Evolutionary conservation across 2,113 vertebrate genomes (phyloP), one percentile per base, ranked within the genome.

Genomic region (Coregonus clupeaformis): DNA sequence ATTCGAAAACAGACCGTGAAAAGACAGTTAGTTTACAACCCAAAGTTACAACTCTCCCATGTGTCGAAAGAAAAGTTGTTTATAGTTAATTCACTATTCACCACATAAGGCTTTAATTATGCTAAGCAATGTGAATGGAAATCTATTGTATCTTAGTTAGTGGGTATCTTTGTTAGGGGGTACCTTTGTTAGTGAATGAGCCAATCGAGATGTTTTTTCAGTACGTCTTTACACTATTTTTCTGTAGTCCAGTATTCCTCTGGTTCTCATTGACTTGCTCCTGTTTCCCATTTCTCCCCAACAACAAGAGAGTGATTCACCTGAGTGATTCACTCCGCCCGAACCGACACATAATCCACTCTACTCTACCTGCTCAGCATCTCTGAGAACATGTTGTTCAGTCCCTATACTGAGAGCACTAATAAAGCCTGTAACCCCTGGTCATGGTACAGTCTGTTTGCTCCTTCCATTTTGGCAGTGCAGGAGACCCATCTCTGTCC

Each of bases 281-380:
- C n/a, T 83, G 60, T 82, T 13, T 64, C 42, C 80, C 20, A 64
- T 75, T 67, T 29, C 36, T 63, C 63, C 45, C 36, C 49, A 65
- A 64, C 64, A 80, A 85, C 64, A 82, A 85, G 79, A 78, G 73
- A 73, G 13, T 70, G 22, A 60, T 59, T 67, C 67, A 16, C 27
- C 76, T 73, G 73, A 72, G 49, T 52, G 74, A 78, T n/a, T 68
- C 65, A 22, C 2, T 27, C 27, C 27, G 27, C 27, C 27, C 27
- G 27, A 27, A 27, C 27, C 27, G 2, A 27, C 27, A 27, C 27
- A 2, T 27, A 27, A 27, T 27, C 27, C 27, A 27, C 27, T 27
- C 27, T 27, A 27, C 27, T 27, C 2, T 27, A 27, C 27, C 27
- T 27, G 2, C 27, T 27, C 27, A 27, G 27, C 27, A 27, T 27